phyloP scores from a whole-genome alignment of 1,140 invertebrate species.

The Gonatopus flavifemur region DNA sequence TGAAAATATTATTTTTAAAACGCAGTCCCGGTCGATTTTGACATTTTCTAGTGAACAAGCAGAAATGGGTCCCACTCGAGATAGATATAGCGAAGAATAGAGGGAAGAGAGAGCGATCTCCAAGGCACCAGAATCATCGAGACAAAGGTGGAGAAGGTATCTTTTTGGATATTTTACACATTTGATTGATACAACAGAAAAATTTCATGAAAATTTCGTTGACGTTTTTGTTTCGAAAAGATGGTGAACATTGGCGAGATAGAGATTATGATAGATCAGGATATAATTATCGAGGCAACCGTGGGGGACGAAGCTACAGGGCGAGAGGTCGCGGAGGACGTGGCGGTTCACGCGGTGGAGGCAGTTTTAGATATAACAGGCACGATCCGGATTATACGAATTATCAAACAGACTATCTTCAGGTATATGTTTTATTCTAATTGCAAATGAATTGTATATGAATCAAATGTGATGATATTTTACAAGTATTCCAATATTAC shows the following conservation, averaged over 20 bases:
- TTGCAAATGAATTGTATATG: neutral
- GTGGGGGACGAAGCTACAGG: constrained; percentile 42
- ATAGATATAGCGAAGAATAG: constrained; percentile 66
- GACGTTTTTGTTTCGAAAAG: constrained; percentile 17
- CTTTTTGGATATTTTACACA: too few relatives aligned
- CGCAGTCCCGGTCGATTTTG: too few relatives aligned
- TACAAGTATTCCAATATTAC: neutral
- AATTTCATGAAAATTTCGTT: neutral
- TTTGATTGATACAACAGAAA: too few relatives aligned
- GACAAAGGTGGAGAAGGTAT: constrained; percentile 52
- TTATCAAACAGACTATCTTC: constrained; percentile 55
- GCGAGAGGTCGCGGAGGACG: constrained; percentile 41
- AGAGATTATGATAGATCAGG: constrained; percentile 47
- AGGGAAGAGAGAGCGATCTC: constrained; percentile 50
- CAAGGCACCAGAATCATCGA: constrained; percentile 46
- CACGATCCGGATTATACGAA: constrained; percentile 57
- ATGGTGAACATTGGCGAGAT: constrained; percentile 49
- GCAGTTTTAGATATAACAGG: constrained; percentile 47
- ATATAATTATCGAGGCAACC: constrained; percentile 39
- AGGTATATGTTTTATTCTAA: constrained; percentile 49
- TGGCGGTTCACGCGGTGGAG: constrained; percentile 31
- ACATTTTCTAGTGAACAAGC: constrained; percentile 63
- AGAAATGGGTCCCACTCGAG: constrained; percentile 77
- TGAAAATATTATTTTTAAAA: too few relatives aligned
- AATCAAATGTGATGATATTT: neutral